Evolutionary conservation across 2,113 vertebrate species (phyloP).

Genomic region (Rhadina sibilatrix): DNA sequence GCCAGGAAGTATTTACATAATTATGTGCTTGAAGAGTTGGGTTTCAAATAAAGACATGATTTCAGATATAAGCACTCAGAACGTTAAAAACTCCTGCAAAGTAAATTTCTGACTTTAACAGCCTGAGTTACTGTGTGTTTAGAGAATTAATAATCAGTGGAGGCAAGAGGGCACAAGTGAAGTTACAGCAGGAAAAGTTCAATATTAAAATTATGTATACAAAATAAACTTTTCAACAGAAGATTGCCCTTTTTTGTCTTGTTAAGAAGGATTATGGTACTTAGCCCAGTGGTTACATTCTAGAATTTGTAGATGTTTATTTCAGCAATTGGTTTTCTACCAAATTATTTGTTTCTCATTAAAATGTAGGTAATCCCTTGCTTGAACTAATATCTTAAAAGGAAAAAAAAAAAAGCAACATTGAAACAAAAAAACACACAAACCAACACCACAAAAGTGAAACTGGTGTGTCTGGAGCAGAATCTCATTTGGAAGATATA

Average conservation of each 20-base stretch:
- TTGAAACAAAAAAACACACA: rapidly evolving
- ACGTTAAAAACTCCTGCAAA: not conserved
- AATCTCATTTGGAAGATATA: not conserved
- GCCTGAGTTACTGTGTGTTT: not conserved
- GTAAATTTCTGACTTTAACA: not conserved
- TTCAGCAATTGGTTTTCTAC: not conserved
- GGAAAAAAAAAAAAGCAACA: not conserved
- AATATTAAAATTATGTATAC: not conserved
- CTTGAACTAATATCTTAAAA: not conserved
- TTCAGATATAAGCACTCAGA: not conserved
- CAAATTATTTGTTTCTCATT: not conserved
- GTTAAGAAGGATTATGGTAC: not conserved
- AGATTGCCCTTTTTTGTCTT: not conserved
- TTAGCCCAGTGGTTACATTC: not conserved
- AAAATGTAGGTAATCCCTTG: not conserved
- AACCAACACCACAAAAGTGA: not conserved
- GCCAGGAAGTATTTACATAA: not conserved
- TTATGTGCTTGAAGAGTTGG: not conserved
- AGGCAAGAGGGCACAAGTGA: not conserved
- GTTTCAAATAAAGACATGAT: not conserved
- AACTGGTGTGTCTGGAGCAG: not conserved
- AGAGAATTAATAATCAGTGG: not conserved
- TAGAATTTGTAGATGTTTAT: not conserved
- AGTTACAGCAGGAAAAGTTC: not conserved
- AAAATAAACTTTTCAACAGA: not conserved